Percentiles rank a stretch among this genome's conserved stretches.
Conservation (phyloP, 1,140 invertebrate genomes). For the Euwallacea similis region DNA sequence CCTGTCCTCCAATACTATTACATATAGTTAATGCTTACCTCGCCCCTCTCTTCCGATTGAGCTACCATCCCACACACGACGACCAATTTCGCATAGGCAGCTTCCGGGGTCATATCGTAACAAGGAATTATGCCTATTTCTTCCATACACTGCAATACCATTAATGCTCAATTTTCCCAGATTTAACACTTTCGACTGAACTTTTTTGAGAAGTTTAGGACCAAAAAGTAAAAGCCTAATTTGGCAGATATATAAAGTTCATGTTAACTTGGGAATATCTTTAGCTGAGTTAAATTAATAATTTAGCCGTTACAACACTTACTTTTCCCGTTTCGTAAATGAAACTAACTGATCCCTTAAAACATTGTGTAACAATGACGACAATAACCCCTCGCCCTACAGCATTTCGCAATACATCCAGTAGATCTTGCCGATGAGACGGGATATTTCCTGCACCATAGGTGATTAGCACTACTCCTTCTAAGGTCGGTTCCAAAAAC, state of each 20-base stretch:
- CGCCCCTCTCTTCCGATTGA: slow-evolving; percentile 32
- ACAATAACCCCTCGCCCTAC: slow-evolving; percentile 81
- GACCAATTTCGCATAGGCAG: slow-evolving; percentile 87
- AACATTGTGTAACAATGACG: slow-evolving; percentile 91
- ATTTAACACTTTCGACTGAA: no score
- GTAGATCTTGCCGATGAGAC: slow-evolving; percentile 75
- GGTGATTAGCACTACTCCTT: slow-evolving; percentile 82
- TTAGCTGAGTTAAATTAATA: neutral
- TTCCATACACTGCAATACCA: slow-evolving; percentile 40
- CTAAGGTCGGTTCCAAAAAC: slow-evolving; percentile 81
- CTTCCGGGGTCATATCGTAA: slow-evolving; percentile 94
- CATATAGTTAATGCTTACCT: slow-evolving; percentile 29
- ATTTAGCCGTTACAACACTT: slow-evolving; percentile 26
- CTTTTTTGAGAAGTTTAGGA: no score
- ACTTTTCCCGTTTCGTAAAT: slow-evolving; percentile 85
- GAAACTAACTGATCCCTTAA: slow-evolving; percentile 71
- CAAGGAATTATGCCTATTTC: slow-evolving; percentile 81
- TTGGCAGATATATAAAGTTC: no score
- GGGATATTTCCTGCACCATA: slow-evolving; percentile 95
- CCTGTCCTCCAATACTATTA: neutral
- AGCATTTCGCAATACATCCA: slow-evolving; percentile 74
- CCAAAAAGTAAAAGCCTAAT: no score
- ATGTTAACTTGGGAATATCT: no score
- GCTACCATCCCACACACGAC: slow-evolving; percentile 70
- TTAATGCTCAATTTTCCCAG: no score